Base-by-base conservation (phyloP, 2,888 invertebrate genomes). In the Dimorphilus gyrociliatus region DNA sequence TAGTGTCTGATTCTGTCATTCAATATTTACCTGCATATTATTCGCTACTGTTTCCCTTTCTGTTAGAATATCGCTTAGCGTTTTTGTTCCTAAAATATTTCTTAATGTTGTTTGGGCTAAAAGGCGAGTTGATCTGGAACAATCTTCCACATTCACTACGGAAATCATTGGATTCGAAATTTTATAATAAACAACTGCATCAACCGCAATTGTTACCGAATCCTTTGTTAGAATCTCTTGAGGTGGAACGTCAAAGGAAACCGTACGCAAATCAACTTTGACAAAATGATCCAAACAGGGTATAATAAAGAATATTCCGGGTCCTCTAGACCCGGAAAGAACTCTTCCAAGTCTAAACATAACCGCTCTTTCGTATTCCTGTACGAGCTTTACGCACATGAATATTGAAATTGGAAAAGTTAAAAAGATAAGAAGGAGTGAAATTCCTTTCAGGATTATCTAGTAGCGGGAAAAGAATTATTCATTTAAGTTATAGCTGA, bases 171-270 rank as follows among this genome's bases (percentile, higher is more conserved):
- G 35, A 19, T 35, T 32, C 10, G 15, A 21, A 15, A 35, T 31
- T 3, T 28, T 25, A 29, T 31, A 35, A 18, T 35, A 35, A 8
- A 35, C 28, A 8, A 35, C 35, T 10, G 35, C 35, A 24, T 35
- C 35, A 23, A 35, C 35, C 6, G 28, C 31, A 14, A 35, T 28
- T 4, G 35, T 35, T 29, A 35, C 35, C 4, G 35, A 35, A 18
- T 35, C 35, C 15, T 32, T 35, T 10, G 33, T 27, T 6, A 42
- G 36, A 10, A n/a, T n/a, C n/a, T 47, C 47, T 28, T 57, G 56
- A 6, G 53, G 48, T 5, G 55, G 55, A 2, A 60, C 54, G 32
- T 60, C 60, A 34, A 60, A 58, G 4, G 59, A 55, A 31, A 51
- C 40, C 6, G 49, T 49, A 25, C 49, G 37, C 26, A 50, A 34